Base-by-base conservation (phyloP, 2,113 vertebrate species). In the Megaptera novaeangliae region DNA sequence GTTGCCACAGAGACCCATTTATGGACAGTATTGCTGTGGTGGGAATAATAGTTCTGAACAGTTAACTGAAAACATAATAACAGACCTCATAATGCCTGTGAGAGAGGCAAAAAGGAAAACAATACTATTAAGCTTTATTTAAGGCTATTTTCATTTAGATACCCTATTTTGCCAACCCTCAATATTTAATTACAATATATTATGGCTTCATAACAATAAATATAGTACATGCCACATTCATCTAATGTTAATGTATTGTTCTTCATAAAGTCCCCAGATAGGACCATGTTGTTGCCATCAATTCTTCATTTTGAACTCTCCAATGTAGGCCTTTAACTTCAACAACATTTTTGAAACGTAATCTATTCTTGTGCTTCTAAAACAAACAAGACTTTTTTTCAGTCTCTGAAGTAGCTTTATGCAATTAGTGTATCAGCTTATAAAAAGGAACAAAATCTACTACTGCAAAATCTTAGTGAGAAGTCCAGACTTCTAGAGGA, bases 121-220 rank as follows among this genome's bases (percentile, higher is more conserved):
- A 93, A 13, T 88, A 46, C 3, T 91, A 95, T 94, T 17, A 83
- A 98, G 13, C 71, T 91, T 69, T 63, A 91, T 89, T 96, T 94
- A 92, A 84, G 20, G 34, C 4, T 64, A 27, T 91, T 97, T 97
- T 72, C 52, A 96, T 88, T 39, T 88, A 71, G 29, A 87, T 85
- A 69, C 59, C 55, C n/a, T 97, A 96, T 94, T 94, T 71, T 97
- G 87, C 39, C 8, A 85, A 74, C 94, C 64, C 36, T 95, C 84
- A 91, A 91, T 96, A 97, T 97, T 96, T 78, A 69, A 74, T 92
- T 86, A 69, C 4, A 85, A 46, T 88, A 49, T 11, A 29, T 17
- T 27, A 82, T 49, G 13, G 11, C 82, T 18, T 91, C 12, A 29
- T 46, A 83, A 23, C 20, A 74, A 20, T 91, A 92, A 71, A 11